Conservation (phyloP, 2,113 vertebrate genomes). For the Phyllostomus discolor region DNA sequence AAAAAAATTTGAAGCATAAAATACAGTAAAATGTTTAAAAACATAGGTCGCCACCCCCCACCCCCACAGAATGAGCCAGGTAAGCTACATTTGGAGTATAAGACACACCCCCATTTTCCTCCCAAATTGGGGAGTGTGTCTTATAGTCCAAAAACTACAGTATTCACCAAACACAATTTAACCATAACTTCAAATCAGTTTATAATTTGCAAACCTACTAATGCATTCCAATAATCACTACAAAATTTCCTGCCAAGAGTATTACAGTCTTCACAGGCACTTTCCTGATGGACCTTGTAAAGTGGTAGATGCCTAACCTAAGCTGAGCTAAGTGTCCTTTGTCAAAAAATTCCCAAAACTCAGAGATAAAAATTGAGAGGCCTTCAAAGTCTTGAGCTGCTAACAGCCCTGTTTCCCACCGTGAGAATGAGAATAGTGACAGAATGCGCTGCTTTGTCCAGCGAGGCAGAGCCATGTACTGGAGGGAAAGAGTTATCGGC, state of each 20-base stretch:
- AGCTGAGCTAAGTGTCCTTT: background rate
- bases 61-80: no score
- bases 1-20: no score
- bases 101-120: no score
- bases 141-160: no score
- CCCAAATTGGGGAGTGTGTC: no score
- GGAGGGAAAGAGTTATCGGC: background rate
- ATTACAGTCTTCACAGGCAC: background rate
- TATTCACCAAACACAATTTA: background rate
- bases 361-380: background rate
- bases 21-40: no score
- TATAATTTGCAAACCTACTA: background rate
- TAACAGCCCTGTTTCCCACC: background rate
- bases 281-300: background rate
- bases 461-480: background rate
- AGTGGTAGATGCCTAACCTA: background rate
- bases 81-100: no score
- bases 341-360: background rate
- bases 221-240: background rate
- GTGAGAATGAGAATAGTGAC: background rate
- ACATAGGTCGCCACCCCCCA: no score
- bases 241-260: background rate
- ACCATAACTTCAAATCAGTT: background rate
- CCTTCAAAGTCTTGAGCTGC: background rate
- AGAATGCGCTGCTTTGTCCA: accelerated